Conservation (phyloP, 2,113 vertebrate species). For the Cyanoderma ruficeps region DNA sequence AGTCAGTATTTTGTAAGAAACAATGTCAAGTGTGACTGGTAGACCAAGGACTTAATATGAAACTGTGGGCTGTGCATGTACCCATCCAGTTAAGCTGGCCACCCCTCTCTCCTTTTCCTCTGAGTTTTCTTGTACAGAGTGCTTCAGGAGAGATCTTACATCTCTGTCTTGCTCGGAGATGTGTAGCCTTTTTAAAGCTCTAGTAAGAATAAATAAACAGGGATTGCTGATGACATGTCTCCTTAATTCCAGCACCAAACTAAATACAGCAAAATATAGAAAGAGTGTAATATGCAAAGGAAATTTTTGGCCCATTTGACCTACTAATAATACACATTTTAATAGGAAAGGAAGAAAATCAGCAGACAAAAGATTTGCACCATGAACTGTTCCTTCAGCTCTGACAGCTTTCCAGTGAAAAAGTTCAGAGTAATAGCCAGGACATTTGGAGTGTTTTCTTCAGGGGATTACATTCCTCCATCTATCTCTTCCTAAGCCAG, state of each 20-base stretch:
- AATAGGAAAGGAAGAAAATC: not conserved
- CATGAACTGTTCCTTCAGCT: not conserved
- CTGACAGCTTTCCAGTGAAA: not conserved
- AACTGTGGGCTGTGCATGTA: accelerated
- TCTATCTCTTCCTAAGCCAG: not conserved
- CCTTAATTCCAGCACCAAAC: not conserved
- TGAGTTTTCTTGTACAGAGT: not conserved
- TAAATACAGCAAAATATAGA: not conserved
- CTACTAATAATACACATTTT: not conserved
- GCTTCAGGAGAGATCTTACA: not conserved
- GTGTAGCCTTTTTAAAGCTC: not conserved
- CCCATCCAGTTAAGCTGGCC: not conserved
- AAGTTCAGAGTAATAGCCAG: not conserved
- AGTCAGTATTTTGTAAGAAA: not conserved
- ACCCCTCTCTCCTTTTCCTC: not conserved
- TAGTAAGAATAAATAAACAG: not conserved
- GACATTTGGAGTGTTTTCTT: not conserved
- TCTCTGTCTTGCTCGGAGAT: not conserved
- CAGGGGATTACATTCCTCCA: not conserved
- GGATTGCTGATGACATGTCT: not conserved
- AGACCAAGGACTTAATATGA: not conserved
- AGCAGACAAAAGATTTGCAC: not conserved
- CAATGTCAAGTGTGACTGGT: accelerated
- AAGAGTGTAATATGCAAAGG: accelerated
- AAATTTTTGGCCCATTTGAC: not conserved